Evolutionary conservation across 2,888 invertebrate genomes (phyloP), one percentile per base, ranked within the genome.

Genomic region (Arrhopalites spinosus): DNA sequence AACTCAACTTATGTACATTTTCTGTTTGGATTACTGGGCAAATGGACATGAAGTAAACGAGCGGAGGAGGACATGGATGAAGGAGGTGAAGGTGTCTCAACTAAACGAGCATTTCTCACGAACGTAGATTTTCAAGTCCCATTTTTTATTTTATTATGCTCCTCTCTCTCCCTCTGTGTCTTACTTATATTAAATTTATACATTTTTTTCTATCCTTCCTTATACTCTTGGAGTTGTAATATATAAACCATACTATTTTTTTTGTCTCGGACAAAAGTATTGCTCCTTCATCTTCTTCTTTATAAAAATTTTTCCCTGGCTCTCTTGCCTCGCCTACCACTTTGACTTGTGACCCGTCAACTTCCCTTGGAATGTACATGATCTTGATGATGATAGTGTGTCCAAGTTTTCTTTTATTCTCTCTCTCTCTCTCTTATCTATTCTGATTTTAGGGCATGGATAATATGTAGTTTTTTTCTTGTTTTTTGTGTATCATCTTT

Each of bases 81-180:
- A n/a, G n/a, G n/a, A n/a, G n/a, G n/a, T n/a, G 71, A 71, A 67
- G 72, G 68, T 71, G 76, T 76, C 72, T 71, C 66, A 72, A 59
- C 76, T 72, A 76, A 76, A 76, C 72, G 76, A 76, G 67, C 68
- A 59, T 76, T 76, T 76, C 72, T 76, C 76, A 76, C 72, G 76
- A 50, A 75, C 50, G 50, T n/a, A 59, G 63, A 76, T 72, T 64
- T 50, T 45, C 64, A 63, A 30, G 47, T 20, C 23, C 64, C 69
- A 66, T 64, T 66, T 73, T 69, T 71, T 75, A 70, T 53, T 53
- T 71, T 15, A 23, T 30, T 73, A 50, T 50, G 2, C 30, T 45
- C 45, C 7, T 45, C 15, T 45, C 45, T 15, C 45, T 45, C 7
- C 15, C 8, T 45, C 45, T 15, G 50, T 50, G 7, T 50, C 15